Evolutionary conservation across 2,113 vertebrate species (phyloP), one percentile per base, ranked within the genome.

Genomic region (Cynoglossus semilaevis): DNA sequence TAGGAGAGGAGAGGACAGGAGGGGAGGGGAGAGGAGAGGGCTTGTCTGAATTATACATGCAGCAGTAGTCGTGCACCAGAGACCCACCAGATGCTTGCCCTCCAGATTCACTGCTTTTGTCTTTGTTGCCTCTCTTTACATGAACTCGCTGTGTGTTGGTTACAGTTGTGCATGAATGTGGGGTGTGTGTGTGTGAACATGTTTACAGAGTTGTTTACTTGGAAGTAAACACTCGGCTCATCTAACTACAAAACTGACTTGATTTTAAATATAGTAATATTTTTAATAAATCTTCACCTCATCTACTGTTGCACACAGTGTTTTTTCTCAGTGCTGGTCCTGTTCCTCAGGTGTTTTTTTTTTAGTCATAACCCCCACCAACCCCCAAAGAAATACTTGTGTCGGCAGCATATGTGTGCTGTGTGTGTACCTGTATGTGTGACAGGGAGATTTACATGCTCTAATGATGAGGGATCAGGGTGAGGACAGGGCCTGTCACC

Each of bases 381-480:
- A 2, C 19, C 36, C 46, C 45, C 40, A 64, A 15, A 60, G 35
- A 56, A 18, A 14, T 58, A 61, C 60, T 60, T 45, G 69, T 50
- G 66, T 79, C 45, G 51, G 51, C 48, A 69, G 63, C 66, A 54
- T 59, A 58, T 69, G 53, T 58, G 48, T 71, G 53, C 34, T 63
- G 57, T 17, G 44, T 44, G 58, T 67, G 64, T 63, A 63, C 35
- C 63, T 75, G 76, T 70, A 61, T 76, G 71, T 78, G 77, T 88
- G 87, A 84, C 78, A 78, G 85, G 74, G 81, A 84, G 84, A 90
- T 90, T 90, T 91, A 89, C 88, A 91, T 90, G 88, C 84, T 88
- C 74, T 92, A 92, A 92, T 91, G 88, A 89, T 90, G 90, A 90
- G 88, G 85, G 86, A 88, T 88, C 80, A 85, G 70, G 81, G 64